Evolutionary conservation across 2,888 invertebrate genomes (phyloP).

Genomic region (Acleris cristana): DNA sequence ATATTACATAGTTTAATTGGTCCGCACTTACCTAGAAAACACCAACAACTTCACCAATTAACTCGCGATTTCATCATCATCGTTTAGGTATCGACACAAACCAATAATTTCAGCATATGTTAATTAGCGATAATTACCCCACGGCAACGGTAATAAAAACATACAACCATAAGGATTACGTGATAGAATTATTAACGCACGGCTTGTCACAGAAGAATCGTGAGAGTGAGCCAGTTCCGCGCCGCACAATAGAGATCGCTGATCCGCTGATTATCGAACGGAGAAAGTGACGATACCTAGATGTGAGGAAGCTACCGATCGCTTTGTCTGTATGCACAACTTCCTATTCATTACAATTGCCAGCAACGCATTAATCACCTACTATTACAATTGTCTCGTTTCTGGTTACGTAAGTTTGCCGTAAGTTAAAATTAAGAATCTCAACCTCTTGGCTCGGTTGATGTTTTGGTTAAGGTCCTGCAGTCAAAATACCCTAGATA

Average conservation of each 20-base stretch:
- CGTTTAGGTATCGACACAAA: no score
- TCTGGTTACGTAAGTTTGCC: constrained; percentile 10
- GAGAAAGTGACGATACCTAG: constrained; percentile 59
- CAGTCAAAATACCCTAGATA: no score
- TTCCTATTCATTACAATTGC: constrained; percentile 32
- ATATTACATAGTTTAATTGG: no score
- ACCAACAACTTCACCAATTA: no score
- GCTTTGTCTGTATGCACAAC: constrained; percentile 35
- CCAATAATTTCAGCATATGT: no score
- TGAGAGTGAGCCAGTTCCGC: constrained; percentile 22
- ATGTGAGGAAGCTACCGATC: constrained; percentile 64
- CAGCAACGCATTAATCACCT: constrained; percentile 19
- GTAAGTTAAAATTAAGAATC: neutral
- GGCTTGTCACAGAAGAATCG: constrained; percentile 41
- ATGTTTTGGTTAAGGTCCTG: neutral
- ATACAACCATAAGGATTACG: constrained; percentile 23
- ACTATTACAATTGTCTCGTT: constrained; percentile 20
- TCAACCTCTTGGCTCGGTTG: neutral
- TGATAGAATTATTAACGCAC: constrained; percentile 28
- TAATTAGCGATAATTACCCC: neutral
- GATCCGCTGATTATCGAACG: constrained; percentile 52
- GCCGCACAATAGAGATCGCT: constrained; percentile 52
- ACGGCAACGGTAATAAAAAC: constrained; percentile 1
- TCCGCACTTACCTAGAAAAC: no score
- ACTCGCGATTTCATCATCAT: no score